Conservation (phyloP, 2,113 vertebrate genomes). For the Malurus alboscapulatus region DNA sequence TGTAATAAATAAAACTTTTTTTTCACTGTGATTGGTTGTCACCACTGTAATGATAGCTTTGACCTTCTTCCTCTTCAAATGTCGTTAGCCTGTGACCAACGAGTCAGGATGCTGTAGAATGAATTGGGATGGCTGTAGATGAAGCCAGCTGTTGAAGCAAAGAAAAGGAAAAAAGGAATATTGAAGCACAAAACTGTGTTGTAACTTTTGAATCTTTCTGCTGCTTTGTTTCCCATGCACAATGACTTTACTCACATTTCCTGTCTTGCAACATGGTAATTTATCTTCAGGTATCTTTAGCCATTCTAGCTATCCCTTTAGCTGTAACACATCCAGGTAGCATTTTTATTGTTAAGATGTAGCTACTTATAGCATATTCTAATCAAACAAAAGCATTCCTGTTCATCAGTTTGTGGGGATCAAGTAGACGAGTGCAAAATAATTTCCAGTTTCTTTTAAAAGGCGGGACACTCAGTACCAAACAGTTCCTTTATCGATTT, state of each 20-base stretch:
- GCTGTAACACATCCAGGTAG: background rate
- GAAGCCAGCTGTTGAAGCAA: background rate
- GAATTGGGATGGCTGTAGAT: slow-evolving; percentile 15
- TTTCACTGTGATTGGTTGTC: slow-evolving; percentile 76
- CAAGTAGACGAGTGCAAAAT: background rate
- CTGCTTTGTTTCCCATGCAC: background rate
- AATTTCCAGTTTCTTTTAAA: background rate
- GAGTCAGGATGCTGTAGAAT: slow-evolving; percentile 49
- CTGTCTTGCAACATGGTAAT: background rate
- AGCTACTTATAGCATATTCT: background rate
- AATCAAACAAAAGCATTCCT: background rate
- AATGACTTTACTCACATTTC: background rate
- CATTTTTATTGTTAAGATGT: background rate
- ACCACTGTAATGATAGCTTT: slow-evolving; percentile 75
- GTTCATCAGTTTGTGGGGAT: background rate
- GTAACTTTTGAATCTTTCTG: background rate
- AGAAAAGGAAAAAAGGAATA: background rate
- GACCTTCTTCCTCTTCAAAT: slow-evolving; percentile 79
- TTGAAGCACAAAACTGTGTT: background rate
- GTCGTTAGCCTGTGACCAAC: slow-evolving; percentile 70
- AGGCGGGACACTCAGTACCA: background rate
- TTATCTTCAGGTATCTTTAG: background rate
- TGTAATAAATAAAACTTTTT: slow-evolving; percentile 82
- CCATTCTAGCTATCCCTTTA: background rate
- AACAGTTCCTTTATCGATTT: background rate